Percentiles rank a stretch among this genome's conserved stretches.
phyloP scores from a whole-genome alignment of 2,797 vertebrate genomes.

The Delichon dasypus region DNA sequence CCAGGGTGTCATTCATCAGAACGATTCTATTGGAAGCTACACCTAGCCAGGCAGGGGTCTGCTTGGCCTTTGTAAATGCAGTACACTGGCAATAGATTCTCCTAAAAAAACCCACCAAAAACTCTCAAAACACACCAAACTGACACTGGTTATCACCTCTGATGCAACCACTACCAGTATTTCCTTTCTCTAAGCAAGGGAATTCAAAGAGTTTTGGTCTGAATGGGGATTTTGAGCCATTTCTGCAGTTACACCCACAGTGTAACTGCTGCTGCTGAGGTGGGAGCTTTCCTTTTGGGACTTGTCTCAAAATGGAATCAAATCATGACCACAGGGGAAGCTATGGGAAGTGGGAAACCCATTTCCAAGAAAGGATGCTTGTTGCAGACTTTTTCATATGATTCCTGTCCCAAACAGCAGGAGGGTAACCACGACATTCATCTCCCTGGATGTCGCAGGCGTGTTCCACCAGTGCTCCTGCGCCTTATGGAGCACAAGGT shows the following conservation, averaged over 20 bases:
- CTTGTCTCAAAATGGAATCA: not conserved
- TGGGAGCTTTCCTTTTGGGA: not conserved
- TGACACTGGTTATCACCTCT: not conserved
- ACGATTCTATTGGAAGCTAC: accelerated
- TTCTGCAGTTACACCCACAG: not conserved
- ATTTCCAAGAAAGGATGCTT: not conserved
- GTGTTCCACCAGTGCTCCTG: not conserved
- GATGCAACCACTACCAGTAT: not conserved
- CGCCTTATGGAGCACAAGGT: not conserved
- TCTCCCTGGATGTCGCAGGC: not conserved
- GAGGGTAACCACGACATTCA: not conserved
- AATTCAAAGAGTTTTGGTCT: not conserved
- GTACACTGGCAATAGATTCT: not conserved
- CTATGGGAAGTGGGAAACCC: not conserved
- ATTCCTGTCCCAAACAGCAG: not conserved
- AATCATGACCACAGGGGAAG: accelerated
- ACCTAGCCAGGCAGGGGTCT: not conserved
- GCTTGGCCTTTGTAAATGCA: not conserved
- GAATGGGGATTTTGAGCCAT: not conserved
- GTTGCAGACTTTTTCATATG: not conserved
- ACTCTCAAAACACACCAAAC: not conserved
- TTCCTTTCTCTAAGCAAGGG: not conserved
- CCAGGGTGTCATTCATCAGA: not conserved
- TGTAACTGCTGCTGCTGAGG: not conserved
- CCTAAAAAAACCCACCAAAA: not conserved